A percentile compares a stretch with the other conserved stretches of the same genome.
These are phyloP conservation scores for Ciconia stormi DNA, from an alignment of 2,113 vertebrate genomes.

Conservation along the genomic window DNA sequence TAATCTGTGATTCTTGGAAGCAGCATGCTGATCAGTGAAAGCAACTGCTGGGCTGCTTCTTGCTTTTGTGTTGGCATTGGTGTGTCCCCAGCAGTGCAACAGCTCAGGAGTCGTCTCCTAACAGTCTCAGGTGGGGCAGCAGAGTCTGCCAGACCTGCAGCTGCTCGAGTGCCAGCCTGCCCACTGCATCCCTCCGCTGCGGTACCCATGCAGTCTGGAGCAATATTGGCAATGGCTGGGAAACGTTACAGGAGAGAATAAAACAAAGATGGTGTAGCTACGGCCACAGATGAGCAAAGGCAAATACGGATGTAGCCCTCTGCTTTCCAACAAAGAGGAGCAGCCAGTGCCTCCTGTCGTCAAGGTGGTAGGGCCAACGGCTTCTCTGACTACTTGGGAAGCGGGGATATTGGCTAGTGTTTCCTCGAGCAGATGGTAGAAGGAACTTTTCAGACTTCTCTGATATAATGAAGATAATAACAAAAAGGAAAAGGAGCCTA, in stretches of 20 bases:
- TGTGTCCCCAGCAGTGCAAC: not conserved
- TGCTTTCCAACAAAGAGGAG: not conserved
- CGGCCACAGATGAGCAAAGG: not conserved
- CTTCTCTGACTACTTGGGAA: not conserved
- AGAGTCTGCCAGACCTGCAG: not conserved
- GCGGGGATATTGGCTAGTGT: not conserved
- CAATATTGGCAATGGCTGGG: not conserved
- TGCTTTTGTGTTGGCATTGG: not conserved
- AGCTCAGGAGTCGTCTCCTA: not conserved
- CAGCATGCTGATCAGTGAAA: rapidly evolving
- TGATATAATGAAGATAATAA: not conserved
- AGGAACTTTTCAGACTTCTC: not conserved
- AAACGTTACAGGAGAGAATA: not conserved
- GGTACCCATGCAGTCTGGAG: not conserved
- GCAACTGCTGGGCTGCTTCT: not conserved
- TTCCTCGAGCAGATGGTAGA: not conserved
- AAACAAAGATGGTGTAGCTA: not conserved
- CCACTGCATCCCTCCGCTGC: not conserved
- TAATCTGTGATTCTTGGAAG: not conserved
- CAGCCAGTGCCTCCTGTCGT: not conserved
- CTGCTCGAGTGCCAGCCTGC: not conserved
- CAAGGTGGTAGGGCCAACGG: not conserved
- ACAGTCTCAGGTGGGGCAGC: too few relatives aligned
- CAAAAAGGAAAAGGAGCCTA: not conserved
- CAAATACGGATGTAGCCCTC: not conserved